Percentiles rank a stretch among this genome's conserved stretches.
Evolutionary conservation across 2,113 vertebrate genomes (phyloP).

Genomic region (Ibidorhyncha struthersii): DNA sequence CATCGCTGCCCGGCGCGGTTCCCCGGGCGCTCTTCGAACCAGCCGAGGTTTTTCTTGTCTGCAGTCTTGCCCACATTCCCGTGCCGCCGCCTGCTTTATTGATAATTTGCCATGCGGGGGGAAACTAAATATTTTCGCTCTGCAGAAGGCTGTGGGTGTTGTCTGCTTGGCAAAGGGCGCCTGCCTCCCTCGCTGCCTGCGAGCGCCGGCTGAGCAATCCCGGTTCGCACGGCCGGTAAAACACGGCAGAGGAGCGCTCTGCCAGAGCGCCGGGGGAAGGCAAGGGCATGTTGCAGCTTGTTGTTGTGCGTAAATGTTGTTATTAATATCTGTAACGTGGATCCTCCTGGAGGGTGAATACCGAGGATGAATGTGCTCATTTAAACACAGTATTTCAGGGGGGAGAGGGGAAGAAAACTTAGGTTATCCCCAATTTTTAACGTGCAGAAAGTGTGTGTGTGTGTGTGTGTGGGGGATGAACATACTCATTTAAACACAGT

Average conservation of each 20-base stretch:
- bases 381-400: background rate
- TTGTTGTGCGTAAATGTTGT: background rate
- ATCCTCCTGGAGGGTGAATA: background rate
- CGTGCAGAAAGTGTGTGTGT: background rate
- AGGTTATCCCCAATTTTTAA: background rate
- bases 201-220: background rate
- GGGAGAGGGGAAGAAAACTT: background rate
- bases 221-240: accelerated
- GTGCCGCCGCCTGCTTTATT: background rate
- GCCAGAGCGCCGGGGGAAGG: background rate
- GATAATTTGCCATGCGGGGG: background rate
- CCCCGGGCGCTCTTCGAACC: background rate
- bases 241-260: background rate
- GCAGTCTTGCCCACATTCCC: background rate
- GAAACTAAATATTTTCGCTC: background rate
- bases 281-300: background rate
- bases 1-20: background rate
- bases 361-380: background rate
- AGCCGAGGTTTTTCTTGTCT: background rate
- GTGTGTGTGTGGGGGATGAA: background rate
- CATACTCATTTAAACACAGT: background rate
- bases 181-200: background rate
- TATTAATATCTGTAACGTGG: background rate
- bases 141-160: background rate
- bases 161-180: background rate